These are phyloP conservation scores for Terebella lapidaria DNA, from an alignment of 2,888 invertebrate genomes.

Conservation along the genomic window DNA sequence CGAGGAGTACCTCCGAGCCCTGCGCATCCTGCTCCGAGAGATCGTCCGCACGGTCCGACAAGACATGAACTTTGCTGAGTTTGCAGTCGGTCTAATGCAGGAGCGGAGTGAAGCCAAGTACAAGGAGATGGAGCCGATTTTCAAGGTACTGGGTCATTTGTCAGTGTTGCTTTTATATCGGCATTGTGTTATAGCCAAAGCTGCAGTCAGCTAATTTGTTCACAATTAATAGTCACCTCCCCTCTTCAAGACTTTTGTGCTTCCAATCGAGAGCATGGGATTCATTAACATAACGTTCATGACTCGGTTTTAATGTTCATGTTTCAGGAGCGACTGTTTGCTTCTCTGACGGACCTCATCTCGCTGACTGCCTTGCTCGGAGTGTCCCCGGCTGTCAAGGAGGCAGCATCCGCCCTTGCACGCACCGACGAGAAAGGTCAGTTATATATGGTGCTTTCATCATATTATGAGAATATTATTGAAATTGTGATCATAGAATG, in stretches of 20 bases:
- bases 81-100: constrained; percentile 73
- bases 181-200: too few relatives aligned
- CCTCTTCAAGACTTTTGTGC: too few relatives aligned
- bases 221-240: too few relatives aligned
- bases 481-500: background rate
- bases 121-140: constrained; percentile 43
- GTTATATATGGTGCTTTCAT: background rate
- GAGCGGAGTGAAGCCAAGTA: constrained; percentile 48
- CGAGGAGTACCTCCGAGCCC: constrained; percentile 83
- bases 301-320: too few relatives aligned
- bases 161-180: too few relatives aligned
- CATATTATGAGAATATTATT: background rate
- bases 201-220: too few relatives aligned
- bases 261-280: too few relatives aligned
- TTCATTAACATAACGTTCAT: too few relatives aligned
- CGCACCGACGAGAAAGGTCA: constrained; percentile 53
- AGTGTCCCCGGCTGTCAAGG: constrained; percentile 63
- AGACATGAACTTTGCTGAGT: constrained; percentile 73
- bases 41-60: constrained; percentile 77
- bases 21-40: constrained; percentile 81
- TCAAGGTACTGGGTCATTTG: constrained; percentile 37
- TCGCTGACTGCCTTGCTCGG: constrained; percentile 80
- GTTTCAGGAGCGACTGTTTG: constrained; percentile 77
- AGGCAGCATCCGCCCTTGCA: constrained; percentile 56
- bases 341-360: constrained; percentile 77